Evolutionary conservation across 2,113 vertebrate species (phyloP), one percentile per base, ranked within the genome.

Genomic region (Cebidichthys violaceus): DNA sequence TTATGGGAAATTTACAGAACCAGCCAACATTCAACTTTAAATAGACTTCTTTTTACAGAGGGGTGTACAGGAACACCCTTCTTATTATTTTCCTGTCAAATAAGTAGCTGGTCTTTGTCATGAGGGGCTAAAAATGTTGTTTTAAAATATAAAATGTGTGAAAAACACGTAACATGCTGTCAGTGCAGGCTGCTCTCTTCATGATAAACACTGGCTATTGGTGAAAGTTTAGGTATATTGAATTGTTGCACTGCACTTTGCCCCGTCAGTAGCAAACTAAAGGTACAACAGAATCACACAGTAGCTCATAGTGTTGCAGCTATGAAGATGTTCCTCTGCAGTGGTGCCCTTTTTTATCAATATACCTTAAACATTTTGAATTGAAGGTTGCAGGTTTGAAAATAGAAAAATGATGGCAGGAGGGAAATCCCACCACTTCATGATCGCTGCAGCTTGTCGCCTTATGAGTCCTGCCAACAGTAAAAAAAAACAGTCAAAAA

Each of bases 1-100:
- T 37, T 31, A 11, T 66, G 45, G 69, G n/a, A 27, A 31, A 65
- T 33, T 37, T 37, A 86, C 55, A 59, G 60, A 18, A 11, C 2
- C 59, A 70, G 64, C 37, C 72, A 70, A 79, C 70, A 69, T 29
- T 14, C 35, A 39, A 13, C 31, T 77, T 65, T 35, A 65, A 85
- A 77, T 47, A 71, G 41, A 24, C 1, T 41, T 70, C 10, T 45
- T 69, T 75, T 72, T 67, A 66, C 24, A 22, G 54, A 17, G 9
- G n/a, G 29, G 6, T 70, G 67, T 59, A 68, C 22, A 69, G 13
- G 13, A 72, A 62, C 11, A 43, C 20, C 15, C 1, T 59, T 22
- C 52, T 69, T 43, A 65, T 22, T 27, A 52, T 67, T 71, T 35
- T 64, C 6, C 24, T 17, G 17, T 74, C 13, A 61, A 24, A 29